Percentiles rank a stretch among this genome's conserved stretches.
Conservation (phyloP, 2,113 vertebrate genomes). For the Felis chaus region DNA sequence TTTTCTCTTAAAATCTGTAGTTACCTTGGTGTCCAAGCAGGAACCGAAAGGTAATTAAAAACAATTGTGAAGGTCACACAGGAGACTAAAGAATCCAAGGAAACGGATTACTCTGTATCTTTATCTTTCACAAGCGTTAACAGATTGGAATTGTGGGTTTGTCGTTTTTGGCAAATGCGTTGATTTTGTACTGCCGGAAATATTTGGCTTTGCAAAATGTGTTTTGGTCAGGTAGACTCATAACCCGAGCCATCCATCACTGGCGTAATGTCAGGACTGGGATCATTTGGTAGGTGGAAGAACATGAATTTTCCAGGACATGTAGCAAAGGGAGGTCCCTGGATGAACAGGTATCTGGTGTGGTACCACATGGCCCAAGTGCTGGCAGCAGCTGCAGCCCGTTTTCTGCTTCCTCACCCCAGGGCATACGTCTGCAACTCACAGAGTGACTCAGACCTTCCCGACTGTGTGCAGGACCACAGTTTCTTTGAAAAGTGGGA, state of each 20-base stretch:
- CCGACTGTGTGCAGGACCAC: too few species aligned
- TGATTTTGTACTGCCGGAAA: slow-evolving; percentile 65
- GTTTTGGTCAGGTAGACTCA: slow-evolving; percentile 64
- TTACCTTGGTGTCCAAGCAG: not conserved
- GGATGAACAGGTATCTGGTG: not conserved
- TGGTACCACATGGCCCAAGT: not conserved
- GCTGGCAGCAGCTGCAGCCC: not conserved
- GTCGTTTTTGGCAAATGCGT: slow-evolving; percentile 62
- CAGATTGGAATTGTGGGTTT: slow-evolving; percentile 64
- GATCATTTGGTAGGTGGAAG: not conserved
- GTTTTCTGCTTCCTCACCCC: not conserved
- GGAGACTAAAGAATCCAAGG: slow-evolving; percentile 51
- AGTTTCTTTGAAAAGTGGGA: not conserved
- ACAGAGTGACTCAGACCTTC: not conserved
- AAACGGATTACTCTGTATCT: slow-evolving; percentile 51
- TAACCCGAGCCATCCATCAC: slow-evolving; percentile 16
- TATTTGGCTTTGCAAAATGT: slow-evolving; percentile 69
- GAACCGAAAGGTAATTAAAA: slow-evolving; percentile 38
- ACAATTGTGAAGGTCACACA: not conserved
- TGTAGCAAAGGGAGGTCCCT: not conserved
- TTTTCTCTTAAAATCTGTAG: slow-evolving; percentile 16
- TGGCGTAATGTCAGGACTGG: not conserved
- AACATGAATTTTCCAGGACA: not conserved
- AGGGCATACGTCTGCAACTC: not conserved
- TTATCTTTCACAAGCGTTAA: slow-evolving; percentile 55